These are phyloP conservation scores for Hyperoplus lanceolatus DNA, from an alignment of 2,797 vertebrate species.

Conservation along the genomic window DNA sequence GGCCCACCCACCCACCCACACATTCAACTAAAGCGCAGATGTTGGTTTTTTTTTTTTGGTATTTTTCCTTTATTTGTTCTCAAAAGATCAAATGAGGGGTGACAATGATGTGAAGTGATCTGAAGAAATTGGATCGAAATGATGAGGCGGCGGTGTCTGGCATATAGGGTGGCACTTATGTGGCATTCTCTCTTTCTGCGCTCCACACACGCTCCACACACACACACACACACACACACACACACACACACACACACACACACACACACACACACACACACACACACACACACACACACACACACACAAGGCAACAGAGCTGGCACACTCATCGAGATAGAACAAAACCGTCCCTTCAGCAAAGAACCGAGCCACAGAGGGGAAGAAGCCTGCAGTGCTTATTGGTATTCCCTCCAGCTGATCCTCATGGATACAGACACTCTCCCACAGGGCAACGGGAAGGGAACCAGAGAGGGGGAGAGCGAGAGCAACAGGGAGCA, in stretches of 20 bases:
- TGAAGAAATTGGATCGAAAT: constrained; percentile 12
- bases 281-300: constrained; percentile 26
- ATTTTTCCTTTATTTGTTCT: too few relatives aligned
- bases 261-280: constrained; percentile 25
- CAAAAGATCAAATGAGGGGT: too few relatives aligned
- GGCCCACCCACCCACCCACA: not conserved
- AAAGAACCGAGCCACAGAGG: constrained; percentile 74
- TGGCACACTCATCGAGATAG: constrained; percentile 63
- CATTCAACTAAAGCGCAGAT: constrained; percentile 34
- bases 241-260: constrained; percentile 14
- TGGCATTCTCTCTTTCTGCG: constrained; percentile 2
- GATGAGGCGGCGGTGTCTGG: constrained; percentile 20
- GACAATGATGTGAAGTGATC: not conserved
- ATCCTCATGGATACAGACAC: constrained; percentile 76
- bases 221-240: constrained; percentile 24
- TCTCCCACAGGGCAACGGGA: constrained; percentile 64
- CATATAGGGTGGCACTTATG: constrained; percentile 30
- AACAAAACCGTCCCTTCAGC: constrained; percentile 81
- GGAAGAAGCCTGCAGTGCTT: constrained; percentile 74
- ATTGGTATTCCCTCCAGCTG: constrained; percentile 85
- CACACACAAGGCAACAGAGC: constrained; percentile 35
- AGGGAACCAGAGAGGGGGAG: constrained; percentile 41
- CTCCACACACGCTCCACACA: constrained; percentile 6
- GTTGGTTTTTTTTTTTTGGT: not conserved
- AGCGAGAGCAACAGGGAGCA: constrained; percentile 43